A percentile compares a stretch with the other conserved stretches of the same genome.
Evolutionary conservation across 2,113 vertebrate genomes (phyloP).

Genomic region (Lichenostomus cassidix): DNA sequence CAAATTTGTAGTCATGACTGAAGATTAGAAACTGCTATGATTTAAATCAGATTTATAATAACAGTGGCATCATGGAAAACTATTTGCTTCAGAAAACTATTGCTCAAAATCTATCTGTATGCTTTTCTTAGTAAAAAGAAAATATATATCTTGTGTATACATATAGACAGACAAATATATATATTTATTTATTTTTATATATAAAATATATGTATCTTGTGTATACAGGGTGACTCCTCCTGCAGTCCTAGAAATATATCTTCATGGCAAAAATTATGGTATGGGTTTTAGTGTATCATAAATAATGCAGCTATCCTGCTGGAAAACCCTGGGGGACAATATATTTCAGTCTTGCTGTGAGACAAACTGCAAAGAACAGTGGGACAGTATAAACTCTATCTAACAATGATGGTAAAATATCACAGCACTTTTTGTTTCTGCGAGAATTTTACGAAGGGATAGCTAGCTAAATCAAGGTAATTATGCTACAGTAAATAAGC

Average conservation of each 20-base stretch:
- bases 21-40: background rate
- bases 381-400: background rate
- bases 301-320: background rate
- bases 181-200: too few species aligned
- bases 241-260: background rate
- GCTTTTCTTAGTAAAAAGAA: background rate
- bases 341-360: background rate
- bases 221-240: background rate
- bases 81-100: background rate
- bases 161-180: too few species aligned
- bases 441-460: background rate
- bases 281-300: background rate
- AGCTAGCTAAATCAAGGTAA: background rate
- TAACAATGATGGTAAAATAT: background rate
- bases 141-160: background rate
- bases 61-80: background rate
- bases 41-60: background rate
- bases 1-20: background rate
- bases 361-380: background rate
- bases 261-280: background rate
- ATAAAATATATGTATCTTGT: background rate
- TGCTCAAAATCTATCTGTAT: background rate
- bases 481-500: background rate
- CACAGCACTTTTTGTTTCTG: background rate
- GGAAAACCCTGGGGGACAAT: background rate